A percentile compares a stretch with the other conserved stretches of the same genome.
Conservation (phyloP, 92 coral and sea anemone genomes). For the Bergia puertoricense region DNA sequence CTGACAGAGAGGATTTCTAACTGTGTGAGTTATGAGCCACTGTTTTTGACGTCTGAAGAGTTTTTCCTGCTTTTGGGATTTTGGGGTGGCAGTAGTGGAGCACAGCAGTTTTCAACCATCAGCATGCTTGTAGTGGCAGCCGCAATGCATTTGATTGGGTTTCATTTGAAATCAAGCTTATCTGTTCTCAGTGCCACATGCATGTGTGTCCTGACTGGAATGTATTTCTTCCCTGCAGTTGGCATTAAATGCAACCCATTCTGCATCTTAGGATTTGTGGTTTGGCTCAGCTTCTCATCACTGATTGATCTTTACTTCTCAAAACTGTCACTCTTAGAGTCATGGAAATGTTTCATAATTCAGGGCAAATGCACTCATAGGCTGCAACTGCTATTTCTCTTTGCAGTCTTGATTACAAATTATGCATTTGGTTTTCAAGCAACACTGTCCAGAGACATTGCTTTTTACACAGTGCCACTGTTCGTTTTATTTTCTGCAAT, state of each 20-base stretch:
- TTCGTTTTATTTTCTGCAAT: conserved; percentile 74
- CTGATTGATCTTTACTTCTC: conserved; percentile 89
- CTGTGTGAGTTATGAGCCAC: conserved; percentile 59
- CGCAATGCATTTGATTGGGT: conserved; percentile 76
- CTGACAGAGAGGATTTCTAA: conserved; percentile 72
- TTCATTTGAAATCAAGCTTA: conserved; percentile 89
- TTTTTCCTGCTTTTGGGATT: conserved; percentile 81
- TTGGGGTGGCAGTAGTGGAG: conserved; percentile 78
- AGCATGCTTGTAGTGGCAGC: conserved; percentile 72
- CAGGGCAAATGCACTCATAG: conserved; percentile 80
- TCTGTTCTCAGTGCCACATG: conserved; percentile 70
- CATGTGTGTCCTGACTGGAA: conserved; percentile 74
- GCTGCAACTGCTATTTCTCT: conserved; percentile 61
- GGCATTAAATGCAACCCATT: conserved; percentile 90
- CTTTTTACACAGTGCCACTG: conserved; percentile 78
- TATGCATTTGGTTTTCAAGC: conserved; percentile 75
- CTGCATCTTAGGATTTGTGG: conserved; percentile 80
- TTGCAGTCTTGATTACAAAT: conserved; percentile 60
- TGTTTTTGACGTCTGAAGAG: conserved; percentile 79
- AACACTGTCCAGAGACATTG: conserved; percentile 60
- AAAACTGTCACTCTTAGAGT: conserved; percentile 80
- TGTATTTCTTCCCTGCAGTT: conserved; percentile 87
- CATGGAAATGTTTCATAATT: conserved; percentile 84
- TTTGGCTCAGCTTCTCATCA: conserved; percentile 80
- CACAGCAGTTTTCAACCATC: conserved; percentile 73